Conservation (phyloP, 2,797 vertebrate genomes). For the Etheostoma nigrum region DNA sequence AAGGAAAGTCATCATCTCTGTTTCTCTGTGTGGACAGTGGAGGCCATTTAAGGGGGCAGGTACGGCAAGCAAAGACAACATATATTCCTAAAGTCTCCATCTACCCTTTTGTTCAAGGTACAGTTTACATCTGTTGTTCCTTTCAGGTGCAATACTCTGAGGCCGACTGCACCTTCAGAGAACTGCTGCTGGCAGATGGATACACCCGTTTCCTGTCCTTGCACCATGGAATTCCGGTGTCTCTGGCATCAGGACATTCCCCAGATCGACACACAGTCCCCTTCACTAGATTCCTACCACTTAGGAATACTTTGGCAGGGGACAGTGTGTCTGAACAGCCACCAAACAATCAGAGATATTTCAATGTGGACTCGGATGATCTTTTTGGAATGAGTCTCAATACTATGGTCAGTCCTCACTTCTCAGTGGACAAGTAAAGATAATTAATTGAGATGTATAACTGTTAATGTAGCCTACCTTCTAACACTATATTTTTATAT, state of each 20-base stretch:
- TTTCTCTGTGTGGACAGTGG: constrained; percentile 80
- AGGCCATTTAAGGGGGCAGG: constrained; percentile 81
- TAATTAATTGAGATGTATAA: background rate
- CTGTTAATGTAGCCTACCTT: background rate
- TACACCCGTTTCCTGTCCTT: constrained; percentile 83
- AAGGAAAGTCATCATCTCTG: constrained; percentile 72
- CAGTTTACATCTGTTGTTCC: background rate
- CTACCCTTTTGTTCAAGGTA: background rate
- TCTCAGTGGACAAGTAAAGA: constrained; percentile 66
- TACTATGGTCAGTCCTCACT: constrained; percentile 76
- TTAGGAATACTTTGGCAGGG: constrained; percentile 54
- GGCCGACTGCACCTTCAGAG: constrained; percentile 82
- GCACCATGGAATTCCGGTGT: constrained; percentile 72
- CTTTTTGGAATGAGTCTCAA: constrained; percentile 74
- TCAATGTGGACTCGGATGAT: constrained; percentile 79
- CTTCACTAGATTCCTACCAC: constrained; percentile 81
- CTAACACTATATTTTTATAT: background rate
- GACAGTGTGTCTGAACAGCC: constrained; percentile 36
- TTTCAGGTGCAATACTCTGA: constrained; percentile 69
- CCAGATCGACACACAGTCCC: constrained; percentile 53
- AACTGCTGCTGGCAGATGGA: constrained; percentile 80
- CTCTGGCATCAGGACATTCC: constrained; percentile 71
- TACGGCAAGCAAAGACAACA: constrained; percentile 38
- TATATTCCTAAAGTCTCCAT: background rate
- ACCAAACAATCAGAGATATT: constrained; percentile 16